Base-by-base conservation (phyloP, 2,797 vertebrate species). In the Mastacembelus armatus region DNA sequence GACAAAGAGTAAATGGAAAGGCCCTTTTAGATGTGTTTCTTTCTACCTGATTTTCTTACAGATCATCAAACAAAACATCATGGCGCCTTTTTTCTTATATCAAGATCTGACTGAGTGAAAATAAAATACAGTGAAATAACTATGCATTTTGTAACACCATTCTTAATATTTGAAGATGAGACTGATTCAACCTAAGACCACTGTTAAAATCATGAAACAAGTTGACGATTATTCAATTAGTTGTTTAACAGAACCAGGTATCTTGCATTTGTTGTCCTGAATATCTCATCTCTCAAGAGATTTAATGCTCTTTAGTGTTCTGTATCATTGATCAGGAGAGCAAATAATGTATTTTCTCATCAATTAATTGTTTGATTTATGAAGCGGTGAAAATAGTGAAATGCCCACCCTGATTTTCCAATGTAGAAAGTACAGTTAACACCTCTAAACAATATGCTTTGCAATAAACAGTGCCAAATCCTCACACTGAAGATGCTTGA, bases 41-140 rank as follows among this genome's bases (percentile, higher is more conserved):
- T n/a, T n/a, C n/a, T 72, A 69, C 52, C 81, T 78, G 70, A 74
- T 79, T 80, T 72, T 74, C 39, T 69, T 72, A 54, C 42, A 57
- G 43, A 73, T 83, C 59, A 76, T 79, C 63, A 66, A 65, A 81
- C 30, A 56, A 81, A 81, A 74, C 64, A 59, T 50, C 56, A 60
- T 44, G 32, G 54, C 22, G 64, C 42, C n/a, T 52, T 74, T 54
- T 51, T 66, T 55, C 15, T 65, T 36, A 14, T 18, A 43, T 30
- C 19, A 36, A 51, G 10, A 51, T 52, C 30, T 29, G 15, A 57
- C 22, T 43, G 16, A 0, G 1, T 56, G 27, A 65, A 69, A 4
- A 30, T 39, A 19, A 30, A 38, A 12, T 1, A 19, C n/a, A n/a
- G n/a, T n/a, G 36, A 18, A 6, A 61, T 44, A 49, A 27, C 18